Evolutionary conservation across 53 echinoderm and acorn worm genomes (phyloP), one percentile per base, ranked within the genome.

Genomic region (Mesocentrotus franciscanus): DNA sequence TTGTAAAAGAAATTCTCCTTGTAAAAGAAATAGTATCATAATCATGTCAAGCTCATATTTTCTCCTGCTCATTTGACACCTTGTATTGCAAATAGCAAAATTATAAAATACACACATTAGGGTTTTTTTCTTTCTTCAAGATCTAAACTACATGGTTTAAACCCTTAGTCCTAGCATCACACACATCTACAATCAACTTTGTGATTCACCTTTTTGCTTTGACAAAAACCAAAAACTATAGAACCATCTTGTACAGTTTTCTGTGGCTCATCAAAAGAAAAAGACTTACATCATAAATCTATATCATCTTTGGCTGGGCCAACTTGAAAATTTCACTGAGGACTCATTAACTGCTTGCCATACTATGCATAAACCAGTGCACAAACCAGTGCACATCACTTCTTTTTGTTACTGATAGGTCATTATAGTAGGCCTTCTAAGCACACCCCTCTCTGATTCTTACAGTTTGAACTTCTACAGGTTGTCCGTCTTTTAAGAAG

Each of bases 361-460:
- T 8, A 10, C 76, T 30, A 76, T 1, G 26, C 14, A 76, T 76
- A 32, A 76, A 76, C 30, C 29, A 76, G 76, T 66, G 83, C 36
- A 83, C 36, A 32, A 76, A 76, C 30, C 29, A 76, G 76, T 66
- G 83, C 36, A 83, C 36, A 83, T 83, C 83, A 83, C 42, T 83
- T 0, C 6, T 20, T 29, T 7, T 29, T 9, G 49, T 49, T 49
- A 49, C 0, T 5, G 49, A 49, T 49, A 7, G 49, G 49, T 49
- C 24, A 61, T 62, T 62, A n/a, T 18, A 62, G 32, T 74, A 74
- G 29, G 10, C 74, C 32, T 62, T 62, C 49, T 30, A 32, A 13
- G 49, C 55, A 42, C 18, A 16, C 39, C 1, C 24, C 36, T 49
- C 6, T 5, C 49, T 0, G 16, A 33, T 14, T 49, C 20, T 49